phyloP scores from a whole-genome alignment of 2,797 vertebrate species.

The Clarias fuscus region DNA sequence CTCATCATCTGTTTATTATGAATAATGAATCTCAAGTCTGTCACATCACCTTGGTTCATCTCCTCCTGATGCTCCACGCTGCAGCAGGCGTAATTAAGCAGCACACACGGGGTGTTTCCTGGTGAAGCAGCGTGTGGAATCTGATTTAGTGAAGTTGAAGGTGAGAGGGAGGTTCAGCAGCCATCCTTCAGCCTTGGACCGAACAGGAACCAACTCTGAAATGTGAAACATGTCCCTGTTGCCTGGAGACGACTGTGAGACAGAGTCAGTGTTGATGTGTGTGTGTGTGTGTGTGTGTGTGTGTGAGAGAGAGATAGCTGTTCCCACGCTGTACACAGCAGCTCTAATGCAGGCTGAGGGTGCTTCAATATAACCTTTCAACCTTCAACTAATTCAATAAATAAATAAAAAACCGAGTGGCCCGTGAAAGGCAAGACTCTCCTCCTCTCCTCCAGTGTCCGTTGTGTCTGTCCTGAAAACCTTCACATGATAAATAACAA shows the following conservation, averaged over 20 bases:
- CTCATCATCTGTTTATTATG: neutral
- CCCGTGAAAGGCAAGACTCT: constrained; percentile 42
- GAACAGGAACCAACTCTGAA: constrained; percentile 49
- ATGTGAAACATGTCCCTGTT: constrained; percentile 57
- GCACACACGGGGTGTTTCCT: constrained; percentile 23
- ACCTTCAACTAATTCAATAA: constrained; percentile 56
- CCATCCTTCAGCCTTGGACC: constrained; percentile 46
- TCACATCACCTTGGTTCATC: neutral
- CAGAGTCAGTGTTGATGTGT: constrained; percentile 54
- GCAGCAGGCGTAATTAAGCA: neutral
- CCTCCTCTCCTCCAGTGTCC: constrained; percentile 1
- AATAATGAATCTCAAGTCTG: neutral
- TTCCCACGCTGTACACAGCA: constrained; percentile 42
- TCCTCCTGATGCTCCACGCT: neutral
- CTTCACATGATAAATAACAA: neutral
- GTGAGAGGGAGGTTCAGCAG: constrained; percentile 45
- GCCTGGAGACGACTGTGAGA: constrained; percentile 65
- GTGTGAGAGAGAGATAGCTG: neutral
- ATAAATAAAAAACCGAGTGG: constrained; percentile 51
- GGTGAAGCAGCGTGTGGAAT: constrained; percentile 39
- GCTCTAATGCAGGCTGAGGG: constrained; percentile 62
- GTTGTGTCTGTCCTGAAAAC: neutral
- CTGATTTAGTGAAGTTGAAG: constrained; percentile 32
- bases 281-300: neutral
- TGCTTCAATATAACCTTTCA: constrained; percentile 59